phyloP scores from a whole-genome alignment of 2,113 vertebrate genomes.

The Chrysemys picta region DNA sequence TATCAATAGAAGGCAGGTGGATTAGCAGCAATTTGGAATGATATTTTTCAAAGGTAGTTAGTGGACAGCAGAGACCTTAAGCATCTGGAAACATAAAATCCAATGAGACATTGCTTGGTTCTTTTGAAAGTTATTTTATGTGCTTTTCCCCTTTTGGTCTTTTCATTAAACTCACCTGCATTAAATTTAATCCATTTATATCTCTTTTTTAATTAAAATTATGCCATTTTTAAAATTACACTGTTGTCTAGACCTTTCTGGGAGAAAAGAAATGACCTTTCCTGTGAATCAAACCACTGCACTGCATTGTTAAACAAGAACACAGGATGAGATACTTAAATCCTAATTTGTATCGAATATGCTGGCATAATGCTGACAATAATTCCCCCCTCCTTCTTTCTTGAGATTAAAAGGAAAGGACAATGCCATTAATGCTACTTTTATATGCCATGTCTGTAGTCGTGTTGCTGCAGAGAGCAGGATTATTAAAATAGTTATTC shows the following conservation, averaged over 20 bases:
- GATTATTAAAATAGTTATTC: constrained; percentile 44
- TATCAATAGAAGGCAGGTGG: background rate
- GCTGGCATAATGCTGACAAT: background rate
- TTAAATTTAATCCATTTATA: background rate
- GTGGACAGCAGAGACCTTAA: background rate
- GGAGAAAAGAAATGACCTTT: background rate
- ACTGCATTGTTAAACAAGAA: background rate
- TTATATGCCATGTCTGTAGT: background rate
- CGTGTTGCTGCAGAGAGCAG: background rate
- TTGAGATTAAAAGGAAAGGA: background rate
- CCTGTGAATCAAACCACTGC: background rate
- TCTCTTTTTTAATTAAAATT: background rate
- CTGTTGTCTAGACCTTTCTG: background rate
- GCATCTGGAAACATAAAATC: background rate
- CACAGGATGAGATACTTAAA: background rate
- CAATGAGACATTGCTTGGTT: background rate
- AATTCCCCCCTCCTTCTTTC: background rate
- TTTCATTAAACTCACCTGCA: background rate
- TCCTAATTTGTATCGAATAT: background rate
- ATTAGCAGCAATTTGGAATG: background rate
- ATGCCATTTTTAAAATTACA: background rate
- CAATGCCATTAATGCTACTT: background rate
- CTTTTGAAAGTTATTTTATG: background rate
- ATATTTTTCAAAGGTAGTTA: background rate
- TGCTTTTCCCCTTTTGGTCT: background rate